These are phyloP conservation scores for Thamnaconus septentrionalis DNA, from an alignment of 2,113 vertebrate species.

Conservation along the genomic window DNA sequence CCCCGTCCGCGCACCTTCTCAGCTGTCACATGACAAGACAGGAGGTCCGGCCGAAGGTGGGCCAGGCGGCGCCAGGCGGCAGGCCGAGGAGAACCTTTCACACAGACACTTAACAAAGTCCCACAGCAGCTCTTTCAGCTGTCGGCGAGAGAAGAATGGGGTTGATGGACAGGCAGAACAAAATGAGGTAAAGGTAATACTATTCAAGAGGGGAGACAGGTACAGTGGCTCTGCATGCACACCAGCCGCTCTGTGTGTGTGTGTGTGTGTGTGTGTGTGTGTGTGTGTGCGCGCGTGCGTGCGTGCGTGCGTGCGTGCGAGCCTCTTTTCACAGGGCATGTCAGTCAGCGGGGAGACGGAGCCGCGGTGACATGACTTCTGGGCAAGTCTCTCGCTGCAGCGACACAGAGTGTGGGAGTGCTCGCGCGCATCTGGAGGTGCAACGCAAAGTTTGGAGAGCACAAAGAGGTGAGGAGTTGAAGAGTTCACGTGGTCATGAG, in stretches of 20 bases:
- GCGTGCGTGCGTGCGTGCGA: slow-evolving; percentile 35
- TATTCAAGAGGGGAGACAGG: slow-evolving; percentile 72
- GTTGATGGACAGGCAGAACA: slow-evolving; percentile 72
- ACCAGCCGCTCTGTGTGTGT: not conserved
- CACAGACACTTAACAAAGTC: slow-evolving; percentile 37
- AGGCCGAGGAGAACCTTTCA: slow-evolving; percentile 35
- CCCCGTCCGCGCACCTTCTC: slow-evolving; percentile 34
- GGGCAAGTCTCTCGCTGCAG: slow-evolving; percentile 59
- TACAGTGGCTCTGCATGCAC: slow-evolving; percentile 55
- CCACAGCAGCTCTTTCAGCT: slow-evolving; percentile 71
- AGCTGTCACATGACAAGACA: slow-evolving; percentile 52
- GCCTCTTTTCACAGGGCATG: slow-evolving; percentile 39
- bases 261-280: slow-evolving; percentile 33
- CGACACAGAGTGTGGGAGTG: not conserved
- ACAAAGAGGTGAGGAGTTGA: slow-evolving; percentile 70
- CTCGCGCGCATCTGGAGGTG: slow-evolving; percentile 27
- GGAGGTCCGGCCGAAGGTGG: slow-evolving; percentile 48
- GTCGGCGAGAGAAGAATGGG: slow-evolving; percentile 63
- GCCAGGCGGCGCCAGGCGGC: slow-evolving; percentile 71
- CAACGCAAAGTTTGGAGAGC: slow-evolving; percentile 55
- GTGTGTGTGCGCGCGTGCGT: no score
- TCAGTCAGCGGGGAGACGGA: slow-evolving; percentile 65
- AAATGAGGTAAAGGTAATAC: slow-evolving; percentile 78
- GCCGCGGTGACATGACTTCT: slow-evolving; percentile 52
- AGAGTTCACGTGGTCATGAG: slow-evolving; percentile 70